A percentile compares a stretch with the other conserved stretches of the same genome.
These are phyloP conservation scores for Loriculus beryllinus DNA, from an alignment of 2,797 vertebrate species.

Conservation along the genomic window DNA sequence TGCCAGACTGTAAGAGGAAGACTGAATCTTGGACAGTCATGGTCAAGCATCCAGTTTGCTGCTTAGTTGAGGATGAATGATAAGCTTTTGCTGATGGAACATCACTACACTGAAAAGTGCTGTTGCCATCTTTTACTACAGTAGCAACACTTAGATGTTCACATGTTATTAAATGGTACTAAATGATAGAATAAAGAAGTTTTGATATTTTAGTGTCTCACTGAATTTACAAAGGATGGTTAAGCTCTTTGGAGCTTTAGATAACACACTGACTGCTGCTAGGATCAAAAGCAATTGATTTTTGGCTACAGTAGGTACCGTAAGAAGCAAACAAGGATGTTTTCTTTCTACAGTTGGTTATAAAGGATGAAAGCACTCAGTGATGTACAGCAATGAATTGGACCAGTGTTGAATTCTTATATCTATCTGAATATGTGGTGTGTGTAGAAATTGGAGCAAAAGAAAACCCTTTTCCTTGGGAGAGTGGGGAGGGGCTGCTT, in stretches of 20 bases:
- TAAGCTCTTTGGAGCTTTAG: constrained; percentile 3
- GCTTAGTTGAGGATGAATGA: background rate
- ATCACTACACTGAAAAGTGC: background rate
- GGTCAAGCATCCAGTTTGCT: background rate
- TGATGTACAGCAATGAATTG: background rate
- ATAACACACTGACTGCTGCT: background rate
- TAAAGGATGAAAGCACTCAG: background rate
- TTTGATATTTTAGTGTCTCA: background rate
- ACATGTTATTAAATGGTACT: background rate
- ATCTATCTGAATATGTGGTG: background rate
- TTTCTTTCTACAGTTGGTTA: background rate
- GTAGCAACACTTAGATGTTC: background rate
- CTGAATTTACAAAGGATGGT: background rate
- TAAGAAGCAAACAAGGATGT: background rate
- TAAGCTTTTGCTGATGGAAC: background rate
- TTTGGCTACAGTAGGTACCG: background rate
- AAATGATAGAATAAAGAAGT: background rate
- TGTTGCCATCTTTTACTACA: background rate
- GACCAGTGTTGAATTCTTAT: background rate
- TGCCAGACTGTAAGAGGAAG: background rate
- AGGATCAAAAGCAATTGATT: constrained; percentile 29
- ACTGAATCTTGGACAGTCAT: background rate
- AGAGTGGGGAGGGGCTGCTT: background rate
- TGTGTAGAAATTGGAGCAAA: background rate
- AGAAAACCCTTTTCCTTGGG: background rate